A percentile compares a stretch with the other conserved stretches of the same genome.
Conservation (phyloP, 2,797 vertebrate genomes). For the Fundulus diaphanus region DNA sequence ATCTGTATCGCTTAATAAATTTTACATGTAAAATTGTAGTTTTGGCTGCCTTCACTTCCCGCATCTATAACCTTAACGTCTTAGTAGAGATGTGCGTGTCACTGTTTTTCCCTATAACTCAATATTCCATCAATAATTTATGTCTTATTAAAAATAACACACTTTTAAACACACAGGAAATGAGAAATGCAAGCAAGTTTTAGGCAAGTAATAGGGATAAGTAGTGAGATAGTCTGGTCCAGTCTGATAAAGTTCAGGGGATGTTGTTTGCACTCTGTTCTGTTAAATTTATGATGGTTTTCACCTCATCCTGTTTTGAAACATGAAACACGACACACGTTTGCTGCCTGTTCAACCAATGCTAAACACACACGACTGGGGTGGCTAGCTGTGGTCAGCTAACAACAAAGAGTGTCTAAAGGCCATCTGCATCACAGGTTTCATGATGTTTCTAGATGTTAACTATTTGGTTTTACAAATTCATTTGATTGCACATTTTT, state of each 20-base stretch:
- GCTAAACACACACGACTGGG: conserved; percentile 29
- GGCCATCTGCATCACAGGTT: conserved; percentile 15
- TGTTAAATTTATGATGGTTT: conserved; percentile 73
- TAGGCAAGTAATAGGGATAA: neutral
- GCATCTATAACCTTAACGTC: conserved; percentile 19
- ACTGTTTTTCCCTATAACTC: conserved; percentile 13
- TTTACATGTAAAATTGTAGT: conserved; percentile 10
- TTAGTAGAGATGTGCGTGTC: conserved; percentile 19
- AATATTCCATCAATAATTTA: conserved; percentile 10
- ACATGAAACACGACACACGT: conserved; percentile 54
- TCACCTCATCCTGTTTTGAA: conserved; percentile 35
- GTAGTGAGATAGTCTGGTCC: conserved; percentile 10
- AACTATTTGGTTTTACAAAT: conserved; percentile 17
- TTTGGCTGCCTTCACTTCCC: conserved; percentile 13
- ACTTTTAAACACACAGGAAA: conserved; percentile 34
- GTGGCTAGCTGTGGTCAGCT: conserved; percentile 44
- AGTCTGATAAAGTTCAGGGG: conserved; percentile 57
- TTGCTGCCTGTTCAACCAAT: conserved; percentile 28
- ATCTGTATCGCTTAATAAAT: conserved; percentile 8
- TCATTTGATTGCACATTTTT: no score
- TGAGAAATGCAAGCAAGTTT: conserved; percentile 41
- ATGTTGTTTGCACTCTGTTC: conserved; percentile 68
- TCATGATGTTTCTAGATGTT: conserved; percentile 16
- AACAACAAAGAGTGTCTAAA: conserved; percentile 31
- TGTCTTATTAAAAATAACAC: conserved; percentile 30